phyloP scores from a whole-genome alignment of 1,140 invertebrate genomes.

The Stenopsyche tienmushanensis region DNA sequence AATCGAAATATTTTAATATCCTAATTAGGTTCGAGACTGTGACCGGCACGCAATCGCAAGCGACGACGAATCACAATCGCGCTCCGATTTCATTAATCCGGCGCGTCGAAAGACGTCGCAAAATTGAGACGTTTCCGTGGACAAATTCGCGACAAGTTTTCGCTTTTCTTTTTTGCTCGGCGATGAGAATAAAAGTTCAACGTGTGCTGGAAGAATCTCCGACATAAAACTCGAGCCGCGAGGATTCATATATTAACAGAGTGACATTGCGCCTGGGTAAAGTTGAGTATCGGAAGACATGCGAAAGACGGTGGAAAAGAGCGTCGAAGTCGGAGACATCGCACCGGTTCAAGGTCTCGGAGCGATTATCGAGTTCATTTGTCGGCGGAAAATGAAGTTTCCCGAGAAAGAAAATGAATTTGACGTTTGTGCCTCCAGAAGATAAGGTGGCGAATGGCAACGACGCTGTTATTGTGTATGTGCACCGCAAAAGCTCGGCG shows the following conservation, averaged over 20 bases:
- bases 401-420: slow-evolving; percentile 2
- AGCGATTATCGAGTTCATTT: neutral
- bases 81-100: too few relatives aligned
- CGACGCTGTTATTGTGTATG: neutral
- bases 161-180: too few relatives aligned
- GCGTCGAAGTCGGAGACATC: neutral
- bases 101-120: too few relatives aligned
- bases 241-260: neutral
- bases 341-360: neutral
- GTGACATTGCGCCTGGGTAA: slow-evolving; percentile 6
- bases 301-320: slow-evolving; percentile 1
- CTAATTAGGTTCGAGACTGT: too few relatives aligned
- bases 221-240: too few relatives aligned
- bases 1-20: too few relatives aligned
- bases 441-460: slow-evolving; percentile 28
- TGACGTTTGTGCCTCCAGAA: slow-evolving; percentile 29
- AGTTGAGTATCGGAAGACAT: slow-evolving; percentile 16
- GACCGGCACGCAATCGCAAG: too few relatives aligned
- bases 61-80: too few relatives aligned
- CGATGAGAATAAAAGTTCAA: too few relatives aligned
- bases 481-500: too few relatives aligned
- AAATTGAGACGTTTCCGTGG: too few relatives aligned
- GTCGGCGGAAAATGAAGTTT: neutral
- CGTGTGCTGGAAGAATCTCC: neutral
- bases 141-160: too few relatives aligned